Percentiles rank a stretch among this genome's conserved stretches.
These are phyloP conservation scores for Hippasteria phrygiana DNA, from an alignment of 53 echinoderm and acorn worm species.

Conservation along the genomic window DNA sequence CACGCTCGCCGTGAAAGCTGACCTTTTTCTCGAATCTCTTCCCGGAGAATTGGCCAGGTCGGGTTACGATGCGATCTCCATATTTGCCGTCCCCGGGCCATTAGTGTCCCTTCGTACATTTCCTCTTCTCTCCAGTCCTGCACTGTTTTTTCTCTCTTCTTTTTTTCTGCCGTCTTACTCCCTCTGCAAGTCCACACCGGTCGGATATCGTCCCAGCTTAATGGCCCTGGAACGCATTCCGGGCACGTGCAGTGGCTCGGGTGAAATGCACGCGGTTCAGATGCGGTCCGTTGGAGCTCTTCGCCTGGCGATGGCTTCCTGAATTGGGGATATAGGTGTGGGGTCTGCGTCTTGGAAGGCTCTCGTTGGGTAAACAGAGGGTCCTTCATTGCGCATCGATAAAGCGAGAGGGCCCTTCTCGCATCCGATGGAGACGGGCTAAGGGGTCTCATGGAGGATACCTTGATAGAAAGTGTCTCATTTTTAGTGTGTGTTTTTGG, in stretches of 20 bases:
- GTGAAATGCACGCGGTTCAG: constrained; percentile 60
- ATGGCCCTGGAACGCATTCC: constrained; percentile 70
- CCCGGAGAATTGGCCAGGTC: constrained; percentile 65
- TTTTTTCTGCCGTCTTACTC: not conserved
- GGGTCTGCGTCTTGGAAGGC: not conserved
- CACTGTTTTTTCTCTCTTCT: constrained; percentile 18
- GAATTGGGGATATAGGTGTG: constrained; percentile 48
- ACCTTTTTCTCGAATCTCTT: constrained; percentile 47
- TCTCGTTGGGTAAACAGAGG: constrained; percentile 51
- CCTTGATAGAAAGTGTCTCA: constrained; percentile 30
- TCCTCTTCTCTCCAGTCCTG: constrained; percentile 37
- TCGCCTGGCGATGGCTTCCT: constrained; percentile 43
- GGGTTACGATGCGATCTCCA: constrained; percentile 62
- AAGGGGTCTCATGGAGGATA: constrained; percentile 7
- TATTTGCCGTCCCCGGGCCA: constrained; percentile 73
- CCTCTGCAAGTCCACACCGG: constrained; percentile 32
- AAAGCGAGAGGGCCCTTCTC: constrained; percentile 41
- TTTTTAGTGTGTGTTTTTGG: constrained; percentile 38
- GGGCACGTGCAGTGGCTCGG: constrained; percentile 63
- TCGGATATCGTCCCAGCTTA: constrained; percentile 54
- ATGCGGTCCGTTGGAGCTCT: constrained; percentile 49
- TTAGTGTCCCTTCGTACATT: constrained; percentile 71
- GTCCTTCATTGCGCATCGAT: constrained; percentile 61
- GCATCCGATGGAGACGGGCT: constrained; percentile 43
- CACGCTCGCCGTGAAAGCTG: constrained; percentile 59